Percentiles rank a stretch among this genome's conserved stretches.
Conservation (phyloP, 1,140 invertebrate genomes). For the Acyrthosiphon pisum region DNA sequence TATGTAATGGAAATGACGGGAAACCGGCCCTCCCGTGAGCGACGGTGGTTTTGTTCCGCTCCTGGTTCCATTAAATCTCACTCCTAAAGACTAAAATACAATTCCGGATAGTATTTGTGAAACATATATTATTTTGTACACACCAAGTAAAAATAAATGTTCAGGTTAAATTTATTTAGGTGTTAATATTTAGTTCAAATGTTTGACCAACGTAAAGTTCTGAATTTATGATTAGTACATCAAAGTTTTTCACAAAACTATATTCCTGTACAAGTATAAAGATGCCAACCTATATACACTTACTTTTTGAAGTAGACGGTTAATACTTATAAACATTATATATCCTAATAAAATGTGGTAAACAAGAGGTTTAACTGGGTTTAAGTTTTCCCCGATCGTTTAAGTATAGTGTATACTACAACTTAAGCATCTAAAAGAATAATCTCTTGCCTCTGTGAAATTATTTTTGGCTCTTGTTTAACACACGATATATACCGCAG, state of each 20-base stretch:
- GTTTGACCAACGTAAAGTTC: neutral
- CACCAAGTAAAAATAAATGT: neutral
- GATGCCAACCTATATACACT: neutral
- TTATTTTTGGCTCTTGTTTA: neutral
- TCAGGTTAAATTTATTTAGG: neutral
- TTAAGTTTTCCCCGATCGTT: neutral
- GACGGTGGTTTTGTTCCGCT: too few relatives aligned
- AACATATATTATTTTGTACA: neutral
- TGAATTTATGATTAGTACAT: neutral
- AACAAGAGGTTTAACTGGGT: neutral
- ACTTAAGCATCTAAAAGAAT: neutral
- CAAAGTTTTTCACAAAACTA: neutral
- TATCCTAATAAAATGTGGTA: neutral
- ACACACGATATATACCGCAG: neutral
- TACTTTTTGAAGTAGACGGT: neutral
- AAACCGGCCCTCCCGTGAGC: too few relatives aligned
- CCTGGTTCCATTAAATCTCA: neutral
- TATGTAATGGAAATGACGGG: neutral
- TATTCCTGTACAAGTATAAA: neutral
- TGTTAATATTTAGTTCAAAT: conserved; percentile 10
- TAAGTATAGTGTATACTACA: neutral
- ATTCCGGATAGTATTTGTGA: neutral
- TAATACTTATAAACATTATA: neutral
- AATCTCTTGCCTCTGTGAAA: neutral
- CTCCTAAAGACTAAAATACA: neutral